phyloP scores from a whole-genome alignment of 2,888 invertebrate genomes.

The Drosophila mettleri region DNA sequence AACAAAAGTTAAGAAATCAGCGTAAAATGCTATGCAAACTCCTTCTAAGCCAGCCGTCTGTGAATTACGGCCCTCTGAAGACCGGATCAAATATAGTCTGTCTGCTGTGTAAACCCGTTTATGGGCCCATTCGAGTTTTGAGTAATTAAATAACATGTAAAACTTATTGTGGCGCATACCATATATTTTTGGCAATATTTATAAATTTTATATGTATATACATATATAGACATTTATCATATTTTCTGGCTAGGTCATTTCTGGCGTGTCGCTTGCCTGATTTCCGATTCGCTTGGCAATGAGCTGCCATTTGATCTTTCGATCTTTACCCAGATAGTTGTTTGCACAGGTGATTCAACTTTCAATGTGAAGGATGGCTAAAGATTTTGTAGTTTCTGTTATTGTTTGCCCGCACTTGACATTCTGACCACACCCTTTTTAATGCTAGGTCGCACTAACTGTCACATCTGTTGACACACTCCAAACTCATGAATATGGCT shows the following conservation, averaged over 20 bases:
- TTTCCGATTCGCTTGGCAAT: constrained; percentile 74
- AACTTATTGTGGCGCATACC: constrained; percentile 65
- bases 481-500: neutral
- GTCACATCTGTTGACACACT: constrained; percentile 13
- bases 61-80: constrained; percentile 66
- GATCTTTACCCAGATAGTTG: constrained; percentile 47
- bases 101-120: constrained; percentile 62
- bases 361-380: constrained; percentile 68
- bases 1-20: constrained; percentile 53
- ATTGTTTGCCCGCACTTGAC: constrained; percentile 16
- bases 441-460: constrained; percentile 20
- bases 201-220: constrained; percentile 26
- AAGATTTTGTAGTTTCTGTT: constrained; percentile 21
- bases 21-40: constrained; percentile 44
- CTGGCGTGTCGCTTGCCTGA: constrained; percentile 55
- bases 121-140: constrained; percentile 49
- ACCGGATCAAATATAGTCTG: constrained; percentile 19
- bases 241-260: constrained; percentile 54
- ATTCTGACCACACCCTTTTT: constrained; percentile 53
- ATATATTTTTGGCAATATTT: constrained; percentile 73
- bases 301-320: constrained; percentile 74
- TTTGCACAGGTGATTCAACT: constrained; percentile 70
- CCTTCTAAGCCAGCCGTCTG: constrained; percentile 76
- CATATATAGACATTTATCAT: constrained; percentile 15
- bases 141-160: constrained; percentile 75